phyloP scores from a whole-genome alignment of 30 jellyfish, hydroid and myxozoan species.

The Mastigias papua region DNA sequence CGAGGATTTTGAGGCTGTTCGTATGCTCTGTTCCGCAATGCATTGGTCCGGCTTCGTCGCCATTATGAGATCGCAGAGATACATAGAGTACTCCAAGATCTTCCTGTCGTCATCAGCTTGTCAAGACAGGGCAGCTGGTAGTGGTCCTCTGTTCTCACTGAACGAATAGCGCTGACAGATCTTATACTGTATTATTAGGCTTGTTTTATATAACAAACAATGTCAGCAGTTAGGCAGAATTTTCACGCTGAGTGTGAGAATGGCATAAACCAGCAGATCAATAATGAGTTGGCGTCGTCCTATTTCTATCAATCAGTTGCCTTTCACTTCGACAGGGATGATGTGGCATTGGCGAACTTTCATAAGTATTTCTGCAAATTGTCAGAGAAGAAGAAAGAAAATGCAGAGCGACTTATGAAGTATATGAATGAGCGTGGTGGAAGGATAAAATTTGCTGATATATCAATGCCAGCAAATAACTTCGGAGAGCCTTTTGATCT shows the following conservation, averaged over 20 bases:
- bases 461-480: constrained; percentile 65
- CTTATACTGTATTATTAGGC: too few relatives aligned
- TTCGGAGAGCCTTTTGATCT: constrained; percentile 40
- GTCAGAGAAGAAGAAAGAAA: constrained; percentile 56
- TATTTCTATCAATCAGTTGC: constrained; percentile 74
- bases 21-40: too few relatives aligned
- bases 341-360: constrained; percentile 73
- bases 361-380: constrained; percentile 59
- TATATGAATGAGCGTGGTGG: constrained; percentile 84
- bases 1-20: too few relatives aligned
- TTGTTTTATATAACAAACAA: background rate
- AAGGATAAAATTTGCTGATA: constrained; percentile 47
- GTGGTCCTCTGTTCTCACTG: too few relatives aligned
- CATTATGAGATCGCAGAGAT: too few relatives aligned
- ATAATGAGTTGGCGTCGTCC: constrained; percentile 69
- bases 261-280: constrained; percentile 55
- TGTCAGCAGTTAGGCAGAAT: constrained; percentile 69
- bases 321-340: constrained; percentile 78
- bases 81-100: too few relatives aligned
- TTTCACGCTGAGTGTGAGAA: constrained; percentile 75
- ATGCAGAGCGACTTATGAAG: constrained; percentile 43
- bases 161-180: too few relatives aligned
- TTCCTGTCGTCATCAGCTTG: too few relatives aligned
- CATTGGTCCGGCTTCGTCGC: too few relatives aligned
- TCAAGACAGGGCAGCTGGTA: too few relatives aligned